A percentile compares a stretch with the other conserved stretches of the same genome.
Evolutionary conservation across 2,888 invertebrate species (phyloP).

Genomic region (Mantis religiosa): DNA sequence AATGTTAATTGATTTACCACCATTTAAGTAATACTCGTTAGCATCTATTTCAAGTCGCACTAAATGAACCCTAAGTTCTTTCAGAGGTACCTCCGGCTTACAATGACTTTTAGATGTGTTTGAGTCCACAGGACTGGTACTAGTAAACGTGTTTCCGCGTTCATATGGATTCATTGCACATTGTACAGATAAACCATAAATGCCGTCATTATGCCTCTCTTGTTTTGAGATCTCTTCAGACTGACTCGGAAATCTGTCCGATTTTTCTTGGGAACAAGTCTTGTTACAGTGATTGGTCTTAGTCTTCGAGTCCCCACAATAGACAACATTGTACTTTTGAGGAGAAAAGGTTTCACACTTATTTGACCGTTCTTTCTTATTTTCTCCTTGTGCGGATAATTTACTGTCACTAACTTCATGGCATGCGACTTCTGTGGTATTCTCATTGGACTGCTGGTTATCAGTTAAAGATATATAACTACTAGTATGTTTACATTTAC

Average conservation of each 20-base stretch:
- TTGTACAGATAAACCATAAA: not conserved
- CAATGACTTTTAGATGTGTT: not conserved
- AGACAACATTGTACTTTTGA: too few relatives aligned
- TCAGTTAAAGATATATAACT: not conserved
- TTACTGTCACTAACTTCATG: not conserved
- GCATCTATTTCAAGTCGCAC: not conserved
- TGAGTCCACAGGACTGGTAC: not conserved
- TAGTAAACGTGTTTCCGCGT: not conserved
- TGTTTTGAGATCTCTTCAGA: not conserved
- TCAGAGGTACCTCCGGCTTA: not conserved
- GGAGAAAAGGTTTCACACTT: not conserved
- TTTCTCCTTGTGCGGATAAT: not conserved
- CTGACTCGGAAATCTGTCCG: not conserved
- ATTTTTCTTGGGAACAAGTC: not conserved
- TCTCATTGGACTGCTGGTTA: not conserved
- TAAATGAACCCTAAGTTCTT: not conserved
- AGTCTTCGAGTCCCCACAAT: too few relatives aligned
- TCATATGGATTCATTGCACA: not conserved
- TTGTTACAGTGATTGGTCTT: not conserved
- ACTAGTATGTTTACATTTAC: not conserved
- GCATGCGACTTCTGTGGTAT: not conserved
- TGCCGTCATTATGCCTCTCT: not conserved
- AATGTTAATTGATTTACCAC: not conserved
- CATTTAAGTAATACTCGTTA: not conserved
- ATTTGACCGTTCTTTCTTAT: not conserved